phyloP scores from a whole-genome alignment of 2,113 vertebrate genomes.

The Nettapus auritus region DNA sequence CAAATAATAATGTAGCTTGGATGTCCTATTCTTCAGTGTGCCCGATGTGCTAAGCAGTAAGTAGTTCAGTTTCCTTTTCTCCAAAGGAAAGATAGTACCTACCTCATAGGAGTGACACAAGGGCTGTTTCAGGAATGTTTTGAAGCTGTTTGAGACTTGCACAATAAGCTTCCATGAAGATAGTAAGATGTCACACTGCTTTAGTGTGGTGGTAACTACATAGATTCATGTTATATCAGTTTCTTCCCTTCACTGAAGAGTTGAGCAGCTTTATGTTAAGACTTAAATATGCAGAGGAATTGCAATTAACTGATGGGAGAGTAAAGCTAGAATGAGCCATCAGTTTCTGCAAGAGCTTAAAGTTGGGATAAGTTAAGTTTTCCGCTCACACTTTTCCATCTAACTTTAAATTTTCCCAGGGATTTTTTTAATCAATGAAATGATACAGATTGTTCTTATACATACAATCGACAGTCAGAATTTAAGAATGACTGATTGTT shows the following conservation, averaged over 20 bases:
- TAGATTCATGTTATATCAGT: not conserved
- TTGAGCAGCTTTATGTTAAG: not conserved
- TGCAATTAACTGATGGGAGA: not conserved
- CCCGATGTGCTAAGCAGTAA: not conserved
- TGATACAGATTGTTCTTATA: not conserved
- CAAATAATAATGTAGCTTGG: not conserved
- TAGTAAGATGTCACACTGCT: not conserved
- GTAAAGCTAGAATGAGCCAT: not conserved
- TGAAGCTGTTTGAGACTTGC: not conserved
- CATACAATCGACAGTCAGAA: not conserved
- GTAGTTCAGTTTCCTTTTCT: not conserved
- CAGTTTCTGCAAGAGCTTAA: not conserved
- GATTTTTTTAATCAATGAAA: not conserved
- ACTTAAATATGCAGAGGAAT: not conserved
- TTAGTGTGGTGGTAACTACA: not conserved
- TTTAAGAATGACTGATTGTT: slow-evolving; percentile 1
- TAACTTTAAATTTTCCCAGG: not conserved
- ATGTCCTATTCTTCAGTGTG: not conserved
- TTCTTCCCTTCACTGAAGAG: not conserved
- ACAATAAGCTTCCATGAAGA: not conserved
- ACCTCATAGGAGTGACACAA: slow-evolving; percentile 45
- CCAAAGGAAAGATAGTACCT: slow-evolving; percentile 27
- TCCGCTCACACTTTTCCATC: not conserved
- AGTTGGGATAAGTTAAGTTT: not conserved
- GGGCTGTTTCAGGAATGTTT: slow-evolving; percentile 28